Conservation (phyloP, 2,113 vertebrate species). For the Scalopus aquaticus region DNA sequence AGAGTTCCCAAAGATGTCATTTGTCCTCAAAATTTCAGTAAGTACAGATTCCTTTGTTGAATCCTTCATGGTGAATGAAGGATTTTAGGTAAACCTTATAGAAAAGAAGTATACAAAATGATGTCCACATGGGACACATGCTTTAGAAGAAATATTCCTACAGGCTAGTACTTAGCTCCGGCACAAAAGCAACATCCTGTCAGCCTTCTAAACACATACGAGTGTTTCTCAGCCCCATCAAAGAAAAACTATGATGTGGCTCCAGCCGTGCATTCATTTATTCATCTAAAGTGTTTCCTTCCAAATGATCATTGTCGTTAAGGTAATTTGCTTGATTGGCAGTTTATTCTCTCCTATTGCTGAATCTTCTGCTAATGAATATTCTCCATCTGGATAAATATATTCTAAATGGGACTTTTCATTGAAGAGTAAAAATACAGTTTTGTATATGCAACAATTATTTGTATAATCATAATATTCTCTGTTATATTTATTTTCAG, state of each 20-base stretch:
- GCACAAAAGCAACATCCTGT: background rate
- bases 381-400: conserved; percentile 57
- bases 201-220: background rate
- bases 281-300: conserved; percentile 50
- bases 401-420: conserved; percentile 48
- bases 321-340: conserved; percentile 59
- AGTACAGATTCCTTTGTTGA: background rate
- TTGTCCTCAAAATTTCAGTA: background rate
- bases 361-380: conserved; percentile 33
- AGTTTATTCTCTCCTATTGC: conserved; percentile 47
- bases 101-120: background rate
- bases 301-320: conserved; percentile 32
- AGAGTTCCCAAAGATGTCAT: background rate
- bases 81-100: background rate
- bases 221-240: background rate
- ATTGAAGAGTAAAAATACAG: conserved; percentile 32
- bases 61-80: background rate
- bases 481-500: conserved; percentile 59
- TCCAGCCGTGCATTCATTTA: background rate
- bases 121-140: background rate
- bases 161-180: background rate
- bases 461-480: conserved; percentile 51
- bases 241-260: background rate
- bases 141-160: background rate
- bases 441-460: conserved; percentile 42